Evolutionary conservation across 2,113 vertebrate species (phyloP).

Genomic region (Rhineura floridana): DNA sequence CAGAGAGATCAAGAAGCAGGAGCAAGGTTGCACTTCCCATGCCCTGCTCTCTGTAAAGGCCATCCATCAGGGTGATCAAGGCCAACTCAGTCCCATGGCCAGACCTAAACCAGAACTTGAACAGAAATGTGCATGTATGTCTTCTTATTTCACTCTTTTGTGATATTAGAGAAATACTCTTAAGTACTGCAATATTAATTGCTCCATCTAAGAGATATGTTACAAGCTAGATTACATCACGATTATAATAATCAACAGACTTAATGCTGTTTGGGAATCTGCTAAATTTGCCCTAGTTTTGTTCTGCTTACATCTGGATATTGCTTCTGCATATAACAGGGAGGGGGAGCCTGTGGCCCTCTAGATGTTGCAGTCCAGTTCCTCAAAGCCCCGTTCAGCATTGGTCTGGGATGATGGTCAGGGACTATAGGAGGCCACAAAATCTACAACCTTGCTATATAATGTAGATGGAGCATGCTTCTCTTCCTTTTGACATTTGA

Average conservation of each 20-base stretch:
- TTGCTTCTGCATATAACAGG: neutral
- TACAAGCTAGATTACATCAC: neutral
- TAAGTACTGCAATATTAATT: neutral
- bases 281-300: neutral
- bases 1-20: too few species aligned
- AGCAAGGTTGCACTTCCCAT: too few species aligned
- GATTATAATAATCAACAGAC: neutral
- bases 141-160: neutral
- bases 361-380: too few species aligned
- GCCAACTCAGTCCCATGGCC: too few species aligned
- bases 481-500: slow-evolving; percentile 23
- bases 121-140: neutral
- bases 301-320: neutral
- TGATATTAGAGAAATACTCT: neutral
- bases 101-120: too few species aligned
- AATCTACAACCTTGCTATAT: too few species aligned
- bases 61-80: too few species aligned
- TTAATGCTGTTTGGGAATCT: neutral
- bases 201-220: neutral
- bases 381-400: too few species aligned
- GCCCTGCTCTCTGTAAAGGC: too few species aligned
- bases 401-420: too few species aligned
- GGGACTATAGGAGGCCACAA: too few species aligned
- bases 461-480: neutral
- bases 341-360: too few species aligned